A percentile compares a stretch with the other conserved stretches of the same genome.
phyloP scores from a whole-genome alignment of 2,113 vertebrate genomes.

The Syngnathus scovelli region DNA sequence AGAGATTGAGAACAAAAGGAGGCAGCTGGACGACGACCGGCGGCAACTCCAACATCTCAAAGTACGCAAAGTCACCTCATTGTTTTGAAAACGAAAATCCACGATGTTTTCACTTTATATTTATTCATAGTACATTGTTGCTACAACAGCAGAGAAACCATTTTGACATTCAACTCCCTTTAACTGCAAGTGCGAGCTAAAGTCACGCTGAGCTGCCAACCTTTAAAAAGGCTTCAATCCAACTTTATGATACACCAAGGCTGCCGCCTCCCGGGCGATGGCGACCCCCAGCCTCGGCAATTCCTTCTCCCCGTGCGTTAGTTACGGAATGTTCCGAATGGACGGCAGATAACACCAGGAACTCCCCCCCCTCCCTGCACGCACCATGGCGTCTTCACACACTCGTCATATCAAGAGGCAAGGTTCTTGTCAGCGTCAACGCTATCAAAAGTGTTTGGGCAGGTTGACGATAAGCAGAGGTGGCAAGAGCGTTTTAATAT shows the following conservation, averaged over 20 bases:
- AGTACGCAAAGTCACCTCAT: constrained; percentile 59
- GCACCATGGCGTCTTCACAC: constrained; percentile 4
- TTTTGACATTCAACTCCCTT: neutral
- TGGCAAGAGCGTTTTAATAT: neutral
- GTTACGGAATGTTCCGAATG: constrained; percentile 59
- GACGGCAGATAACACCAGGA: constrained; percentile 46
- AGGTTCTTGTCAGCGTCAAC: constrained; percentile 46
- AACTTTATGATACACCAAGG: neutral
- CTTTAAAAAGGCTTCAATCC: constrained; percentile 3
- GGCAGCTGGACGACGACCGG: constrained; percentile 89
- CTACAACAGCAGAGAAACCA: neutral
- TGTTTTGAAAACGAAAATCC: neutral
- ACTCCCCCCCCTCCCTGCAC: constrained; percentile 40
- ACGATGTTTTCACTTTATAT: neutral
- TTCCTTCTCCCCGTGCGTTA: neutral
- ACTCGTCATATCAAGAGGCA: constrained; percentile 2
- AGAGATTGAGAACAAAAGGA: constrained; percentile 87
- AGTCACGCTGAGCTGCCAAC: neutral
- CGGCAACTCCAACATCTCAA: constrained; percentile 92
- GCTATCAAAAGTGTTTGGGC: constrained; percentile 59
- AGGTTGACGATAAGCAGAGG: constrained; percentile 50
- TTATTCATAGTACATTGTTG: neutral
- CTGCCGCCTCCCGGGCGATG: neutral
- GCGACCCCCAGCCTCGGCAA: neutral
- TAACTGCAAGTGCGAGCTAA: neutral